Evolutionary conservation across 2,113 vertebrate species (phyloP).

Genomic region (Thomomys bottae): DNA sequence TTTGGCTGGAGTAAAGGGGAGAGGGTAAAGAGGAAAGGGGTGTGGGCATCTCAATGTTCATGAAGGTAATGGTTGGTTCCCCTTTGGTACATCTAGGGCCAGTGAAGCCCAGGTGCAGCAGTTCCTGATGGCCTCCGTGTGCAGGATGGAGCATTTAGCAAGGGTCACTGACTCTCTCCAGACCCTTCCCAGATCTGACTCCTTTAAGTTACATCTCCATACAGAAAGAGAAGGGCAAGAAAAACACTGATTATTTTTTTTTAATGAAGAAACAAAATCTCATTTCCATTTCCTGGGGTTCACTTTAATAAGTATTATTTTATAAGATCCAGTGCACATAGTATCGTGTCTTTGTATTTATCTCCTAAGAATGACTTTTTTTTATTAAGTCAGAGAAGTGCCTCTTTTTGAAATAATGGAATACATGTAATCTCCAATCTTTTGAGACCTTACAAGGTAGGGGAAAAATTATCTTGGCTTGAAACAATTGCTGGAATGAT

Average conservation of each 20-base stretch:
- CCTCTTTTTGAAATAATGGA: not conserved
- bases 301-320: no score
- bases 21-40: not conserved
- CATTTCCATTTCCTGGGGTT: no score
- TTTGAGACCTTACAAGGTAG: conserved; percentile 18
- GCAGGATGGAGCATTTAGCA: no score
- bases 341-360: no score
- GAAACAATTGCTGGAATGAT: conserved; percentile 64
- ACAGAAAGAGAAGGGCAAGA: not conserved
- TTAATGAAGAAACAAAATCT: no score
- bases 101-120: not conserved
- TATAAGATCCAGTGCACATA: no score
- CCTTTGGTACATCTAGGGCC: not conserved
- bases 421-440: conserved; percentile 12
- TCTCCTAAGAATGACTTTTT: no score
- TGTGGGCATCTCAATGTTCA: not conserved
- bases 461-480: conserved; percentile 42
- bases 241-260: not conserved
- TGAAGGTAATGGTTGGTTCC: not conserved
- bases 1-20: not conserved
- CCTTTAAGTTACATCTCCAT: not conserved
- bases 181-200: not conserved
- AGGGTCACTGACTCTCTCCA: not conserved
- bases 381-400: conserved; percentile 14
- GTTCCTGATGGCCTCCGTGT: fast-evolving